Evolutionary conservation across 2,888 invertebrate species (phyloP).

Genomic region (Melanophora roralis): DNA sequence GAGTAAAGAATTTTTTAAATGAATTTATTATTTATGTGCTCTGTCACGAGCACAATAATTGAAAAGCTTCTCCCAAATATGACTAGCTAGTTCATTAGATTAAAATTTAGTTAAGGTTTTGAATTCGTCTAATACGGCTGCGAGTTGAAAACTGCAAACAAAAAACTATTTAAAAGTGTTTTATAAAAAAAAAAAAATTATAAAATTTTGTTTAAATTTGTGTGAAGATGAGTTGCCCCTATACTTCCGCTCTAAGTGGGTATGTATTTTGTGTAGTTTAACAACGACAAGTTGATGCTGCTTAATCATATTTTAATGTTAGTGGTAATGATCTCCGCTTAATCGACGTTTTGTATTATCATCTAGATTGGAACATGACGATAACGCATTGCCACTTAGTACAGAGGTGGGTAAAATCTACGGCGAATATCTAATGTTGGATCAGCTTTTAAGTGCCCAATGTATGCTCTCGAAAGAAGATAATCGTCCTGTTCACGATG

Average conservation of each 20-base stretch:
- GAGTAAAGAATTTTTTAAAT: no score
- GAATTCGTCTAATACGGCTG: constrained; percentile 16
- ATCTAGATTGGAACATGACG: constrained; percentile 69
- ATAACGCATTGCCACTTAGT: constrained; percentile 78
- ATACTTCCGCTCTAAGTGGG: constrained; percentile 67
- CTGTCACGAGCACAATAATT: background rate
- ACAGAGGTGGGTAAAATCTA: constrained; percentile 90
- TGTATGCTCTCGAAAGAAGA: constrained; percentile 87
- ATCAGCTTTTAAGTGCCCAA: constrained; percentile 90
- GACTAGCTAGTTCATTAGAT: constrained; percentile 12
- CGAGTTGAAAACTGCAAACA: background rate
- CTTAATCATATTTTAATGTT: background rate
- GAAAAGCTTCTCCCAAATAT: constrained; percentile 9
- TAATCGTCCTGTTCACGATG: constrained; percentile 91
- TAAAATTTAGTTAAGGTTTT: constrained; percentile 34
- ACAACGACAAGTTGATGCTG: background rate
- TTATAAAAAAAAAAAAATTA: background rate
- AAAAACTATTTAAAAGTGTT: background rate
- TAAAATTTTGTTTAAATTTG: background rate
- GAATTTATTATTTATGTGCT: background rate
- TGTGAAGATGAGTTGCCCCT: constrained; percentile 71
- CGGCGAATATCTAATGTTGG: constrained; percentile 92
- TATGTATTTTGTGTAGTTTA: constrained; percentile 58
- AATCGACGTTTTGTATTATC: constrained; percentile 7
- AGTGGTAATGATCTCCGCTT: background rate